Evolutionary conservation across 2,888 invertebrate species (phyloP), one percentile per base, ranked within the genome.

Genomic region (Formica aserva): DNA sequence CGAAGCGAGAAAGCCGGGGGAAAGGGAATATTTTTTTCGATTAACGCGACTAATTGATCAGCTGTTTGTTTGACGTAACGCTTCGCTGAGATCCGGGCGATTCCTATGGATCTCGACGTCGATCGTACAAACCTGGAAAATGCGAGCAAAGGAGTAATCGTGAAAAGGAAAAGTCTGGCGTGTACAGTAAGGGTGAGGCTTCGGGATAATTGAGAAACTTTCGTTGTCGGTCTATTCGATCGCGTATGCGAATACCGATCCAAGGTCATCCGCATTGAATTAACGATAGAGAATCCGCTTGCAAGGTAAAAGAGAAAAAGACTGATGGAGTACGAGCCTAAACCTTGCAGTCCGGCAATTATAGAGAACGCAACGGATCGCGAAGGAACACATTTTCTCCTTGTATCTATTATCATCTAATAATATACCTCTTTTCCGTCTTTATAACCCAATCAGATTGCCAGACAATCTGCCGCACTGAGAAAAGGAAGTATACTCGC

Each of bases 291-390:
- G 35, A 32, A 84, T 71, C 35, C 75, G 85, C 72, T 74, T 41
- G 60, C n/a, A 52, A 78, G 63, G 41, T 71, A 32, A 71, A 41
- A 63, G 63, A 80, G 85, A 83, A 85, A 88, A 92, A 91, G 92
- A 92, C 92, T 91, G 92, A 92, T 89, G 84, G 88, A 88, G 82
- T 88, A 88, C 85, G 86, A 91, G 85, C 85, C 89, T 88, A 87
- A 83, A 69, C 57, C 67, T 67, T 65, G 82, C 48, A 78, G 77
- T 52, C 75, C 57, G 45, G 74, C 69, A 82, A 48, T 75, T 69
- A 60, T 85, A 84, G 80, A 32, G 71, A 82, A 77, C 26, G 63
- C 5, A 72, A 65, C 29, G 65, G 69, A 41, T 57, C 77, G 60
- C 29, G 62, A 32, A 38, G 38, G 72, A 48, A 77, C 32, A 72